A percentile compares a stretch with the other conserved stretches of the same genome.
phyloP scores from a whole-genome alignment of 2,888 invertebrate species.

The Tanypteryx hageni region DNA sequence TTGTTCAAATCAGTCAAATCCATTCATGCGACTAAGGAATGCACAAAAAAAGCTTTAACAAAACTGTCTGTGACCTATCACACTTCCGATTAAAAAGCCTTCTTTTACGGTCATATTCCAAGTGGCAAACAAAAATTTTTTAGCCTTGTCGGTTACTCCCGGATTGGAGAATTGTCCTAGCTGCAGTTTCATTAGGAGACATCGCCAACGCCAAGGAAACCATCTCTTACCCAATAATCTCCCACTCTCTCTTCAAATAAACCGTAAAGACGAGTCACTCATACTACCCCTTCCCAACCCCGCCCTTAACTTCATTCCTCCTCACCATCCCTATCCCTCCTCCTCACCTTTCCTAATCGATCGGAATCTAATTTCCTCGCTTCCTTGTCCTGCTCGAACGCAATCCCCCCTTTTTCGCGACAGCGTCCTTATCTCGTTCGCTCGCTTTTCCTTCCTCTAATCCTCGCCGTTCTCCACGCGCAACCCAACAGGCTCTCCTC shows the following conservation, averaged over 20 bases:
- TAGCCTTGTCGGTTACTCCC: too few relatives aligned
- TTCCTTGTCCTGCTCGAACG: neutral
- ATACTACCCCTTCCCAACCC: neutral
- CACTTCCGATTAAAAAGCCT: too few relatives aligned
- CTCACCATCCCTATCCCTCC: neutral
- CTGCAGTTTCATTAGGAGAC: slow-evolving; percentile 8
- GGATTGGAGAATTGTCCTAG: neutral
- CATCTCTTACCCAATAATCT: neutral
- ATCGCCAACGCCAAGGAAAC: neutral
- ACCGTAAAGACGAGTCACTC: neutral
- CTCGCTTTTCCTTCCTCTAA: neutral
- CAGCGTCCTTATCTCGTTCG: neutral
- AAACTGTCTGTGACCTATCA: too few relatives aligned
- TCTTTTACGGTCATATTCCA: too few relatives aligned
- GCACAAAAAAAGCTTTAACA: too few relatives aligned
- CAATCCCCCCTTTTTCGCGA: neutral
- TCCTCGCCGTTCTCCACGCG: too few relatives aligned
- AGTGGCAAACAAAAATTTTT: too few relatives aligned
- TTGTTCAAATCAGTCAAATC: too few relatives aligned
- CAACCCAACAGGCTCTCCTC: too few relatives aligned
- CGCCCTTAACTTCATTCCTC: neutral
- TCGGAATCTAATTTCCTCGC: neutral
- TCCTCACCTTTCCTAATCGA: neutral
- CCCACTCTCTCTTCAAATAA: neutral
- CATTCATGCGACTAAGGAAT: too few relatives aligned